Conservation (phyloP, 2,113 vertebrate genomes). For the Nipponia nippon region DNA sequence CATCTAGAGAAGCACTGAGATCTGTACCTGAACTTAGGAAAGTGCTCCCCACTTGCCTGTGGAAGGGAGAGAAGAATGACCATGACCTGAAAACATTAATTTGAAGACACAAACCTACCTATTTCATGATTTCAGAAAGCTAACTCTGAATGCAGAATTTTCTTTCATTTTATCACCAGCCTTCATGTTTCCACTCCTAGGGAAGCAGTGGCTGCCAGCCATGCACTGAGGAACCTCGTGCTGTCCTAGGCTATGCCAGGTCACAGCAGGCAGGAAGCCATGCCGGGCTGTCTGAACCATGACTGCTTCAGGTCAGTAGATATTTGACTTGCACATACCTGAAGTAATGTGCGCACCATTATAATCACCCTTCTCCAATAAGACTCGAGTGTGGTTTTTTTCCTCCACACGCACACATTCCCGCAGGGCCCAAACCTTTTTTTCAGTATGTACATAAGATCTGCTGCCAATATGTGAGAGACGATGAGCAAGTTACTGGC, state of each 20-base stretch:
- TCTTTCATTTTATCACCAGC: neutral
- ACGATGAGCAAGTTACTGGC: neutral
- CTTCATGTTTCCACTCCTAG: neutral
- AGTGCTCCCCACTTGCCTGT: neutral
- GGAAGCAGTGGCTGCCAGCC: neutral
- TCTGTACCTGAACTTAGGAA: neutral
- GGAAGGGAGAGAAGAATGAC: neutral
- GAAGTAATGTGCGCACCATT: neutral
- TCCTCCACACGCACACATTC: neutral
- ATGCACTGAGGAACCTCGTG: fast-evolving
- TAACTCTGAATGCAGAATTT: neutral
- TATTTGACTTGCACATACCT: slow-evolving; percentile 50
- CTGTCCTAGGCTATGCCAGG: neutral
- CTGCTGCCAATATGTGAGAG: neutral
- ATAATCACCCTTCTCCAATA: neutral
- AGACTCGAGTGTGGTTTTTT: neutral
- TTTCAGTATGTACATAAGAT: neutral
- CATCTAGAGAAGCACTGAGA: neutral
- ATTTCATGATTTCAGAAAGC: neutral
- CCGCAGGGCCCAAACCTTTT: neutral
- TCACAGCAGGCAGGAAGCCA: slow-evolving; percentile 14
- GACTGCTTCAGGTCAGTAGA: slow-evolving; percentile 20
- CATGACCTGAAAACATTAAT: neutral
- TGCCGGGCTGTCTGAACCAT: neutral
- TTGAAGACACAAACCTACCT: neutral